phyloP scores from a whole-genome alignment of 2,113 vertebrate genomes.

The Ancistrus triradiatus region DNA sequence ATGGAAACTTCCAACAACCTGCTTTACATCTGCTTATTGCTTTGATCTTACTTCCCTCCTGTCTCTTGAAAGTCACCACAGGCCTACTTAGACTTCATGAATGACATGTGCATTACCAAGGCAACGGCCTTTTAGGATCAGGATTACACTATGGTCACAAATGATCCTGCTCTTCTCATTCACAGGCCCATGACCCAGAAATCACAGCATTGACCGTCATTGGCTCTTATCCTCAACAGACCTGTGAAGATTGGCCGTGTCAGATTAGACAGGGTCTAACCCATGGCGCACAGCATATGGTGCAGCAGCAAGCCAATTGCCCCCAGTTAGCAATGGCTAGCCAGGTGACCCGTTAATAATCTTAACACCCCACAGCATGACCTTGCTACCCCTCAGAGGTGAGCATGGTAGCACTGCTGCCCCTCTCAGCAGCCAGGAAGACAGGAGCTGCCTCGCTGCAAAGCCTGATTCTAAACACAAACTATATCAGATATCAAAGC shows the following conservation, averaged over 20 bases:
- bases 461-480: constrained; percentile 29
- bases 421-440: constrained; percentile 11
- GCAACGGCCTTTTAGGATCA: constrained; percentile 63
- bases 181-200: constrained; percentile 33
- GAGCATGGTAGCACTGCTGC: constrained; percentile 49
- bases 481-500: constrained; percentile 23
- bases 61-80: constrained; percentile 65
- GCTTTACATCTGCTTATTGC: constrained; percentile 69
- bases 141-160: constrained; percentile 43
- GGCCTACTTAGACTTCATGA: constrained; percentile 62
- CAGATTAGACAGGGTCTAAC: constrained; percentile 69
- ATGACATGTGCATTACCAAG: constrained; percentile 70
- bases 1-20: constrained; percentile 4
- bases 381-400: constrained; percentile 56
- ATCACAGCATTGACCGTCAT: constrained; percentile 47
- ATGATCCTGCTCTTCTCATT: constrained; percentile 57
- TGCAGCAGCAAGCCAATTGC: constrained; percentile 75
- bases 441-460: constrained; percentile 57
- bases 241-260: constrained; percentile 63
- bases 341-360: constrained; percentile 69
- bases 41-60: constrained; percentile 36
- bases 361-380: constrained; percentile 64
- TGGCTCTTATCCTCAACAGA: constrained; percentile 66
- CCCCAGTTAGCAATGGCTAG: constrained; percentile 36
- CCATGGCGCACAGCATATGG: constrained; percentile 74